A percentile compares a stretch with the other conserved stretches of the same genome.
These are phyloP conservation scores for Apomyelois bistriatella DNA, from an alignment of 2,888 invertebrate genomes.

Conservation along the genomic window DNA sequence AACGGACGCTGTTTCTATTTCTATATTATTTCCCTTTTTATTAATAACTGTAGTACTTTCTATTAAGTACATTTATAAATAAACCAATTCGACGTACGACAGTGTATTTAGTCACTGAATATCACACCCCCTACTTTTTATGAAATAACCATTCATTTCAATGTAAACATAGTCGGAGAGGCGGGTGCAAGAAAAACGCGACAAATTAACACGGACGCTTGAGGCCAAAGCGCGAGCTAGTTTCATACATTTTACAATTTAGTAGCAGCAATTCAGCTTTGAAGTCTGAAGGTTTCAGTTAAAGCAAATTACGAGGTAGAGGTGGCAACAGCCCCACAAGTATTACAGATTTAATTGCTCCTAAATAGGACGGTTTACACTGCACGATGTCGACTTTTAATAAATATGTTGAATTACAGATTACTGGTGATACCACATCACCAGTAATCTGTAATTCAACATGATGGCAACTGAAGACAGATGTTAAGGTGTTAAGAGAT, in stretches of 20 bases:
- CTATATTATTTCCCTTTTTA: no score
- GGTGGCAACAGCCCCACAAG: not conserved
- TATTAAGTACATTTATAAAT: not conserved
- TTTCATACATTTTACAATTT: constrained; percentile 33
- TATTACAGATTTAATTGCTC: constrained; percentile 8
- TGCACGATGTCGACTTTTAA: not conserved
- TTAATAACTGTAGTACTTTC: no score
- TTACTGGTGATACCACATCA: no score
- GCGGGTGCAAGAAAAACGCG: not conserved
- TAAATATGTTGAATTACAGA: not conserved
- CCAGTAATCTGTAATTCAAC: no score
- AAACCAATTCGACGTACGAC: not conserved
- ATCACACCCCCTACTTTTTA: not conserved
- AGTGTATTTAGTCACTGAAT: no score
- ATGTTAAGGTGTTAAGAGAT: no score
- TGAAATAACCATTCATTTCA: not conserved
- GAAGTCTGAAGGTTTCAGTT: constrained; percentile 18
- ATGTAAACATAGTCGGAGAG: not conserved
- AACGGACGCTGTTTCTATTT: no score
- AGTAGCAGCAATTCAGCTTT: constrained; percentile 29
- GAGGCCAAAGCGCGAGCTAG: constrained; percentile 25
- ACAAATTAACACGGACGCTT: not conserved
- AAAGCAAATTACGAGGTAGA: not conserved
- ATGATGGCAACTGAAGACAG: no score
- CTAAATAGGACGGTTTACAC: constrained; percentile 1